These are phyloP conservation scores for Psittacula cyanocephala DNA, from an alignment of 2,113 vertebrate genomes.

Conservation along the genomic window DNA sequence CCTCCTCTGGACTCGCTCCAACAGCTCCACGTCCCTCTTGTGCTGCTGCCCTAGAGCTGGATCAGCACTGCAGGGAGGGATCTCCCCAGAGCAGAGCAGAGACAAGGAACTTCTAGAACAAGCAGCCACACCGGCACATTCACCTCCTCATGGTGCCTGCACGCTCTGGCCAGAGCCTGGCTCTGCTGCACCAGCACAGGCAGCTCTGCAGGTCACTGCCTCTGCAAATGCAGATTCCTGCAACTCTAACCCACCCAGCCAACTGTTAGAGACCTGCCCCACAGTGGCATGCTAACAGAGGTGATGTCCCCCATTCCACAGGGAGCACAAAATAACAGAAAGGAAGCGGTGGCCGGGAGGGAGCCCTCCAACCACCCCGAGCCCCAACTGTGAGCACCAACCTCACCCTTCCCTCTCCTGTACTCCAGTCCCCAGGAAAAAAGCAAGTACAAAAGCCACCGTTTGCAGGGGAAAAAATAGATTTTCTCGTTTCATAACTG, in stretches of 20 bases:
- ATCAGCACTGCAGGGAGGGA: too few species aligned
- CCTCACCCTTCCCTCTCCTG: not conserved
- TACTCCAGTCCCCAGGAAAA: not conserved
- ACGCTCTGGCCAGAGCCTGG: rapidly evolving
- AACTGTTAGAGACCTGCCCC: rapidly evolving
- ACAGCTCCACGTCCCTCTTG: not conserved
- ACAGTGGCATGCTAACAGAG: rapidly evolving
- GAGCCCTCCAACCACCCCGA: not conserved
- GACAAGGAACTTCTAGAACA: not conserved
- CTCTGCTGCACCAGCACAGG: not conserved
- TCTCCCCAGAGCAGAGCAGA: not conserved
- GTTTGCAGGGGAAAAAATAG: not conserved
- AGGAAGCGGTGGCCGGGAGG: rapidly evolving
- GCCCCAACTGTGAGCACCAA: rapidly evolving
- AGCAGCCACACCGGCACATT: not conserved
- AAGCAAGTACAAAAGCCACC: not conserved
- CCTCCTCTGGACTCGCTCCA: not conserved
- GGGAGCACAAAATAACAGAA: not conserved
- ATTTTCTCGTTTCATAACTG: conserved; percentile 19
- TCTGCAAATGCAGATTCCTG: not conserved
- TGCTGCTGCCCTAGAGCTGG: not conserved
- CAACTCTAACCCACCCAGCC: rapidly evolving
- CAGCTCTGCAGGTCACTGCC: not conserved
- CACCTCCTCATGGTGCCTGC: not conserved
- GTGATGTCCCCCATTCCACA: rapidly evolving